Conservation (phyloP, 2,797 vertebrate genomes). For the Muraenolepis orangiensis region DNA sequence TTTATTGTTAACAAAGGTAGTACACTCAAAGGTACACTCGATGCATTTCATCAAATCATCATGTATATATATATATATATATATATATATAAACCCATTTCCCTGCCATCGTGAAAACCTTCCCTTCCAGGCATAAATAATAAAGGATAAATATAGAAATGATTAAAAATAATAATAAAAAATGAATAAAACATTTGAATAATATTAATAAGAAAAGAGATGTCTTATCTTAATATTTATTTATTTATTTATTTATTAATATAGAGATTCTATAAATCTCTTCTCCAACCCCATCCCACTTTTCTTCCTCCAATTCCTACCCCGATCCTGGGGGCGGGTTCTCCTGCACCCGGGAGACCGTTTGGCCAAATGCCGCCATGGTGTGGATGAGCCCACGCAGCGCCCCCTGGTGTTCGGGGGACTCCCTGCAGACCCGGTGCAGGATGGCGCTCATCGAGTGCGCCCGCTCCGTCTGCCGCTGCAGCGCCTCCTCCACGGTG, state of each 20-base stretch:
- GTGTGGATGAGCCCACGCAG: conserved; percentile 62
- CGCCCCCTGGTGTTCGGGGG: conserved; percentile 71
- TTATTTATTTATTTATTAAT: not conserved
- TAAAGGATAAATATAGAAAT: too few relatives aligned
- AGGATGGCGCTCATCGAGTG: conserved; percentile 57
- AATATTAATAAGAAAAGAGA: too few relatives aligned
- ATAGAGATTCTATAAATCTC: not conserved
- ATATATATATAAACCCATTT: too few relatives aligned
- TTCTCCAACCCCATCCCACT: not conserved
- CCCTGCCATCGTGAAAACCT: too few relatives aligned
- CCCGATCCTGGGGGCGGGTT: not conserved
- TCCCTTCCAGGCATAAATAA: too few relatives aligned
- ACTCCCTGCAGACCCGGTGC: conserved; percentile 64
- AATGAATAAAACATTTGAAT: too few relatives aligned
- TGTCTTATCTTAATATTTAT: not conserved
- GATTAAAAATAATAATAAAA: too few relatives aligned
- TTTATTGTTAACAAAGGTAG: too few relatives aligned
- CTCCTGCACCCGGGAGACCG: not conserved
- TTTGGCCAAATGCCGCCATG: conserved; percentile 46
- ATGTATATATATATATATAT: too few relatives aligned
- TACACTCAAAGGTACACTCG: too few relatives aligned
- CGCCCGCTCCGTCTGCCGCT: conserved; percentile 62
- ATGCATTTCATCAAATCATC: too few relatives aligned
- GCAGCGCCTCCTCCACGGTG: conserved; percentile 46
- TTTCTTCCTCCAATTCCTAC: too few relatives aligned